A percentile compares a stretch with the other conserved stretches of the same genome.
Conservation (phyloP, 2,797 vertebrate genomes). For the Galagoides demidoff region DNA sequence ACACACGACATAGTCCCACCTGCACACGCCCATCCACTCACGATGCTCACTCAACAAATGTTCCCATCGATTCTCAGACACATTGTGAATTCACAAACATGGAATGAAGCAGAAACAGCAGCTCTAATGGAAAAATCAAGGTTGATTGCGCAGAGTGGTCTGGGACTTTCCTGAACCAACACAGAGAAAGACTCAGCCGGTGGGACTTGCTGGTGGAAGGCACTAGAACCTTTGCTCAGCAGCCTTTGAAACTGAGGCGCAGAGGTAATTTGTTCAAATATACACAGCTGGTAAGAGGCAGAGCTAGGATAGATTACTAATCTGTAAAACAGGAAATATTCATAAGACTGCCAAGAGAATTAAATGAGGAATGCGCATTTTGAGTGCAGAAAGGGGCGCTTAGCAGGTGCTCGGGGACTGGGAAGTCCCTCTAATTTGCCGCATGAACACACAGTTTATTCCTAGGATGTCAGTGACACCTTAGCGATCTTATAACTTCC, state of each 20-base stretch:
- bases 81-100: neutral
- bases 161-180: neutral
- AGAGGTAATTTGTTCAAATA: neutral
- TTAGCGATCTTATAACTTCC: accelerated
- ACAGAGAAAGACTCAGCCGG: neutral
- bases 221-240: neutral
- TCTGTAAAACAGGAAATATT: neutral
- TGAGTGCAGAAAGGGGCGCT: neutral
- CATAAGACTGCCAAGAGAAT: neutral
- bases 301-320: too few species aligned
- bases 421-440: neutral
- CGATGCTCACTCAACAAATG: accelerated
- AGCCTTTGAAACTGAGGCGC: neutral
- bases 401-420: neutral
- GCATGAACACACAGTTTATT: neutral
- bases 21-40: neutral
- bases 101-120: neutral
- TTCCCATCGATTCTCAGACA: neutral
- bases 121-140: neutral
- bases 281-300: neutral
- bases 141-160: neutral
- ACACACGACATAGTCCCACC: neutral
- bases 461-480: neutral
- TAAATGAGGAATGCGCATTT: neutral
- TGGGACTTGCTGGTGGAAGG: neutral